A percentile compares a stretch with the other conserved stretches of the same genome.
phyloP scores from a whole-genome alignment of 2,797 vertebrate species.

The Chiroxiphia lanceolata region DNA sequence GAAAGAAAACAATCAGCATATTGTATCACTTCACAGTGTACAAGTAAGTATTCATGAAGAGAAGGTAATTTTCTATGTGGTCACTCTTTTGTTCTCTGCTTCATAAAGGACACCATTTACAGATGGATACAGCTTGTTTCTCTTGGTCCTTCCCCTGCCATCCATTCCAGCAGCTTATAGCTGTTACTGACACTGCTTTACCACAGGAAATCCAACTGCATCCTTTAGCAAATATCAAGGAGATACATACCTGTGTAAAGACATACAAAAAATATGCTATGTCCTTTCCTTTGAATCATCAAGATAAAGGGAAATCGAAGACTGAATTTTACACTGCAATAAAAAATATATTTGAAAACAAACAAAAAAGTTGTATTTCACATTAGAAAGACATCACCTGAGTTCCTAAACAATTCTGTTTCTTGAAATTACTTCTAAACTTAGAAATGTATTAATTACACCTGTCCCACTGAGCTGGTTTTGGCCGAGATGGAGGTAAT shows the following conservation, averaged over 20 bases:
- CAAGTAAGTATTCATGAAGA: background rate
- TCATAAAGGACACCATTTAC: background rate
- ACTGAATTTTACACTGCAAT: background rate
- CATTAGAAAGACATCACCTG: background rate
- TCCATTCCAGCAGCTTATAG: background rate
- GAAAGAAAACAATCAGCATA: background rate
- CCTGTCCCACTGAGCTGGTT: background rate
- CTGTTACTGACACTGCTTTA: background rate
- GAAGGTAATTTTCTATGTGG: background rate
- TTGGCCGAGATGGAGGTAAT: background rate
- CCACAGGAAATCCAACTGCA: background rate
- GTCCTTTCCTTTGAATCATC: background rate
- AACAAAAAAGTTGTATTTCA: background rate
- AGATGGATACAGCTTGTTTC: background rate
- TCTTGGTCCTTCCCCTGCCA: background rate
- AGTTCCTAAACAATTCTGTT: background rate
- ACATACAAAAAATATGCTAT: background rate
- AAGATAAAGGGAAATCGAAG: background rate
- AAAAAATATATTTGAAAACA: background rate
- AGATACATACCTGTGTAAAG: background rate
- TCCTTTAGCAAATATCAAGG: background rate
- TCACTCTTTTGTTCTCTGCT: background rate
- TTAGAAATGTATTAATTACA: background rate
- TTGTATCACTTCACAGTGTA: background rate
- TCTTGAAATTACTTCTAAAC: background rate